phyloP scores from a whole-genome alignment of 2,113 vertebrate species.

The Callipepla californica region DNA sequence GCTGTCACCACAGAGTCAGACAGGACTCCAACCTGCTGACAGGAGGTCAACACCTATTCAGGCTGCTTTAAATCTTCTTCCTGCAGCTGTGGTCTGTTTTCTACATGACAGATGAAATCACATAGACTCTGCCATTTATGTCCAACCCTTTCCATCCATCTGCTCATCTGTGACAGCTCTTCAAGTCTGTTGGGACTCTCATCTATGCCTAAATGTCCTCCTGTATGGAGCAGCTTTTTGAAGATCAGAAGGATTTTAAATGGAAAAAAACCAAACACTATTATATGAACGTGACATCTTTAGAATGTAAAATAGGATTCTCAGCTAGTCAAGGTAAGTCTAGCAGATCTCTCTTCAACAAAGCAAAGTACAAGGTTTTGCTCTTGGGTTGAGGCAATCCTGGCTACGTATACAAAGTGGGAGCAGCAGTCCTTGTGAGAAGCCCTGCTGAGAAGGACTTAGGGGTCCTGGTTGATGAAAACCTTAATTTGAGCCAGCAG shows the following conservation, averaged over 20 bases:
- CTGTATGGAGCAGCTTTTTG: not conserved
- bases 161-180: not conserved
- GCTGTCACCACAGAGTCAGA: not conserved
- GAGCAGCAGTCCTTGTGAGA: too few species aligned
- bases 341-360: not conserved
- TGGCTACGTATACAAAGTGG: too few species aligned
- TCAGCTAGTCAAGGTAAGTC: not conserved
- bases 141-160: not conserved
- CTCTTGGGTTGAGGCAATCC: too few species aligned
- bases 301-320: not conserved
- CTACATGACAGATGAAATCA: not conserved
- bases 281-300: not conserved
- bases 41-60: not conserved
- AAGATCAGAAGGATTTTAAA: not conserved
- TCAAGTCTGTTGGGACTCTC: not conserved
- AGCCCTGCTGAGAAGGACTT: too few species aligned
- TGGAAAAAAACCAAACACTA: not conserved
- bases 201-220: not conserved
- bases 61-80: not conserved
- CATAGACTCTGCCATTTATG: fast-evolving
- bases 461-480: too few species aligned
- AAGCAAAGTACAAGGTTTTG: too few species aligned
- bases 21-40: not conserved
- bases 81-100: not conserved
- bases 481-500: too few species aligned